Conservation (phyloP, 2,888 invertebrate genomes). For the Anoplius nigerrimus region DNA sequence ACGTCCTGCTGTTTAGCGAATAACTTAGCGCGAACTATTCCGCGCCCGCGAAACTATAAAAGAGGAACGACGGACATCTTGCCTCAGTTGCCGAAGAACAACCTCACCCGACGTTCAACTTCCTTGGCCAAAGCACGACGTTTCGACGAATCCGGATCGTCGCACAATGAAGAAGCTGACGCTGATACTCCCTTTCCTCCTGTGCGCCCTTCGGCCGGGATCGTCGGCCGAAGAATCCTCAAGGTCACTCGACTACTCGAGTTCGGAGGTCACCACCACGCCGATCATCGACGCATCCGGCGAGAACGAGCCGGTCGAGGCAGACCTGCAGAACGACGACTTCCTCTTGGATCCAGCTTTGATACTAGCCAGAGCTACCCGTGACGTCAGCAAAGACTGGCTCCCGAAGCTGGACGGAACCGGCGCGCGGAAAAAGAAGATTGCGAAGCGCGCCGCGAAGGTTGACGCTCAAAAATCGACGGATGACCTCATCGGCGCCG, state of each 20-base stretch:
- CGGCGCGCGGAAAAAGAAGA: not conserved
- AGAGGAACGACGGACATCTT: slow-evolving; percentile 24
- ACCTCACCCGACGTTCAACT: not conserved
- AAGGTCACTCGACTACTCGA: not conserved
- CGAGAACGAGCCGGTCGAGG: not conserved
- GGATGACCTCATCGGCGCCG: too few relatives aligned
- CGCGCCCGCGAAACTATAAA: slow-evolving; percentile 39
- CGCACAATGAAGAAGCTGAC: too few relatives aligned
- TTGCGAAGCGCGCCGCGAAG: slow-evolving; percentile 6
- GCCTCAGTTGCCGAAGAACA: slow-evolving; percentile 27
- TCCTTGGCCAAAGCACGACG: too few relatives aligned
- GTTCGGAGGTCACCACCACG: slow-evolving; percentile 6
- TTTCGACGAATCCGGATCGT: too few relatives aligned
- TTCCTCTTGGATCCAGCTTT: slow-evolving; percentile 53
- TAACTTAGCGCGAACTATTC: slow-evolving; percentile 34
- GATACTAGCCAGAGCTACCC: slow-evolving; percentile 47
- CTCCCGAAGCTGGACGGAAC: not conserved
- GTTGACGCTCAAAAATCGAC: not conserved
- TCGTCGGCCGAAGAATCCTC: not conserved
- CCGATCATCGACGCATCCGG: too few relatives aligned
- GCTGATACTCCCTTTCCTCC: too few relatives aligned
- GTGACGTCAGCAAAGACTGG: slow-evolving; percentile 26
- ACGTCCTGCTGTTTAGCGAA: slow-evolving; percentile 44
- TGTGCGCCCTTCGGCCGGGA: too few relatives aligned
- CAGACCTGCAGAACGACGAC: slow-evolving; percentile 49